These are phyloP conservation scores for Pachyuromys duprasi DNA, from an alignment of 2,797 vertebrate species.

Conservation along the genomic window DNA sequence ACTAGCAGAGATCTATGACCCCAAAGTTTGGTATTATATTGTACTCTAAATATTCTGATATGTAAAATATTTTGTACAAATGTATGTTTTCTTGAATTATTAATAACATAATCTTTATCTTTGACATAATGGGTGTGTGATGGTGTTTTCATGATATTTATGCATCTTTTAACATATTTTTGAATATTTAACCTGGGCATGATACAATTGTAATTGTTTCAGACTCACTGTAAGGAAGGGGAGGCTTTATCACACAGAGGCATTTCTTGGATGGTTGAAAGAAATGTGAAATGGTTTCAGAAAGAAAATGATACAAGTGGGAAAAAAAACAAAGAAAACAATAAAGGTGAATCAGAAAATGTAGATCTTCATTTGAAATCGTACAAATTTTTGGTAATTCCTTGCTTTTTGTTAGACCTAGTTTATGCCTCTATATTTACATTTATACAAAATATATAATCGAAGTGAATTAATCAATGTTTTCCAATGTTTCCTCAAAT, in stretches of 20 bases:
- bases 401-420: background rate
- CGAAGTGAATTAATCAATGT: background rate
- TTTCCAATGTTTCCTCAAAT: background rate
- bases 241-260: background rate
- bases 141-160: background rate
- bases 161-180: background rate
- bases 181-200: slow-evolving; percentile 11
- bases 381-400: background rate
- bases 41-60: background rate
- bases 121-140: background rate
- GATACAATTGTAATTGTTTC: background rate
- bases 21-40: background rate
- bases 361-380: background rate
- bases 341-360: background rate
- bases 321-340: background rate
- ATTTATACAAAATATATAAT: background rate
- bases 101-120: background rate
- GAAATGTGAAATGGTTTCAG: background rate
- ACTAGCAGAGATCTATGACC: background rate
- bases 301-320: background rate
- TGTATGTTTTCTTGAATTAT: background rate
- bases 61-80: background rate
- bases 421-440: background rate
- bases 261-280: background rate
- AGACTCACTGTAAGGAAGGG: background rate